Percentiles rank a stretch among this genome's conserved stretches.
Evolutionary conservation across 2,797 vertebrate genomes (phyloP).

Genomic region (Brachyalestes nurse): DNA sequence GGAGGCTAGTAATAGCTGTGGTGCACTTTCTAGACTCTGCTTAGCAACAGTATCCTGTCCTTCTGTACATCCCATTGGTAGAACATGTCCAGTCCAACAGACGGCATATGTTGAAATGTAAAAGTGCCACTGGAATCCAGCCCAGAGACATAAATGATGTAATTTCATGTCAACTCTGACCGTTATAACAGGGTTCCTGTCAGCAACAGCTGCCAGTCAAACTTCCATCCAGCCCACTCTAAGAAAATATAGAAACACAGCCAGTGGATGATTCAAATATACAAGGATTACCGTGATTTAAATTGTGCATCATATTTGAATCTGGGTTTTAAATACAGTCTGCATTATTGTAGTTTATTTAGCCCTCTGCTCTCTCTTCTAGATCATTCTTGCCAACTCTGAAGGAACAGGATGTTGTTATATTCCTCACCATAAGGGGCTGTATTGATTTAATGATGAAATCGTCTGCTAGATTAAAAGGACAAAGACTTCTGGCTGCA

Average conservation of each 20-base stretch:
- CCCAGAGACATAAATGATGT: not conserved
- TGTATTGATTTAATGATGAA: conserved; percentile 18
- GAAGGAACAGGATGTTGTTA: not conserved
- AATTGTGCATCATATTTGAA: not conserved
- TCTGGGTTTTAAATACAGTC: not conserved
- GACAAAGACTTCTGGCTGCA: conserved; percentile 2
- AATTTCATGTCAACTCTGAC: too few relatives aligned
- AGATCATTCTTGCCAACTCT: conserved; percentile 7
- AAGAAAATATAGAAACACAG: not conserved
- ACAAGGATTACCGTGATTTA: not conserved
- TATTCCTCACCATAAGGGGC: not conserved
- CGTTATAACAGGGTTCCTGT: not conserved
- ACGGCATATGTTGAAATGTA: not conserved
- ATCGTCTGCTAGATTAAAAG: not conserved
- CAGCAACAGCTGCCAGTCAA: not conserved
- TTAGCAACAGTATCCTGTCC: not conserved
- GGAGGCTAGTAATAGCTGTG: conserved; percentile 2
- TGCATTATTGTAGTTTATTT: not conserved
- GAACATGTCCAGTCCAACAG: not conserved
- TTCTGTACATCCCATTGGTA: not conserved
- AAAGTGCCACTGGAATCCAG: not conserved
- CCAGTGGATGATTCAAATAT: not conserved
- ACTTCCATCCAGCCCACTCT: not conserved
- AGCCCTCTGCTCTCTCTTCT: not conserved
- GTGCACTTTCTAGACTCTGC: not conserved